Evolutionary conservation across 2,797 vertebrate species (phyloP).

Genomic region (Sebastiscus tertius): DNA sequence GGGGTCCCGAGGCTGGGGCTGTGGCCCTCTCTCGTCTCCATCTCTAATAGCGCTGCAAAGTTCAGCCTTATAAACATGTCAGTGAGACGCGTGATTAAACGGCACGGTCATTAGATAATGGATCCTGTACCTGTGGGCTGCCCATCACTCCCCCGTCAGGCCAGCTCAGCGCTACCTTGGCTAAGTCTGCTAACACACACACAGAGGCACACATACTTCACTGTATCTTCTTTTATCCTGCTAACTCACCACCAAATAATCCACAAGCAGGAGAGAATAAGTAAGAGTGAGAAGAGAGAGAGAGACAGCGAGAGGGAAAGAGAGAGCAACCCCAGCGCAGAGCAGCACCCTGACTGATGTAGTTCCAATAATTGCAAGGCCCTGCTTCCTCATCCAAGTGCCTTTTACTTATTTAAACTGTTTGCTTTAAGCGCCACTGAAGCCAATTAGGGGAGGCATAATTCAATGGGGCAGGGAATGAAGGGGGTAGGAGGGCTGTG

Average conservation of each 20-base stretch:
- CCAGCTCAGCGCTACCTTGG: constrained; percentile 44
- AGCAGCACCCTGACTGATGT: constrained; percentile 87
- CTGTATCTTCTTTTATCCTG: constrained; percentile 26
- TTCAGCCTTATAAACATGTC: constrained; percentile 99
- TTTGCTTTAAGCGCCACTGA: constrained; percentile 85
- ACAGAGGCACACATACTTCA: neutral
- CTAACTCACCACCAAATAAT: constrained; percentile 17
- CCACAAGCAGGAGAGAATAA: constrained; percentile 35
- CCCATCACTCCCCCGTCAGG: constrained; percentile 82
- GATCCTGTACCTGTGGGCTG: constrained; percentile 89
- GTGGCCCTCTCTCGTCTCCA: constrained; percentile 89
- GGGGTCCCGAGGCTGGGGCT: constrained; percentile 82
- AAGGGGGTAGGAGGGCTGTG: constrained; percentile 31
- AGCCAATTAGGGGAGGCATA: constrained; percentile 84
- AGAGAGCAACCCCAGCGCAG: neutral
- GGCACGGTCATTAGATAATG: constrained; percentile 90
- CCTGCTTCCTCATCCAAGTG: constrained; percentile 79
- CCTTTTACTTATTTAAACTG: constrained; percentile 88
- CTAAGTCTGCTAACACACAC: constrained; percentile 25
- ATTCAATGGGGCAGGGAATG: constrained; percentile 79
- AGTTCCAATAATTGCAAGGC: constrained; percentile 87
- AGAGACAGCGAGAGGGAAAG: constrained; percentile 1
- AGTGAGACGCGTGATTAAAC: constrained; percentile 90
- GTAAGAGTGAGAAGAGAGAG: constrained; percentile 36
- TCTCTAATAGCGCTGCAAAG: constrained; percentile 93